These are phyloP conservation scores for Pica pica DNA, from an alignment of 2,113 vertebrate species.

Conservation along the genomic window DNA sequence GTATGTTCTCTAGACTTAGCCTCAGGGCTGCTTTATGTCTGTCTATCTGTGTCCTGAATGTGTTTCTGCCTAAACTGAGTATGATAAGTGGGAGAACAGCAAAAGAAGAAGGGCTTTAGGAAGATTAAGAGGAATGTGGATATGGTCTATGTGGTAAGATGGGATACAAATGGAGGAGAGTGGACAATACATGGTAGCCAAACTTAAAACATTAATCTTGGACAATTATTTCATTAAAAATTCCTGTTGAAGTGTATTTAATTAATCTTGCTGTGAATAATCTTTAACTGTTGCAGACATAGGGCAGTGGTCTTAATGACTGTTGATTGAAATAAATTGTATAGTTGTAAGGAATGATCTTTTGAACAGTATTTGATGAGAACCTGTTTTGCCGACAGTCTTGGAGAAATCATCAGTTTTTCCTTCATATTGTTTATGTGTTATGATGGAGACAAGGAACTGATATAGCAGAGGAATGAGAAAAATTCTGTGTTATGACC, in stretches of 20 bases:
- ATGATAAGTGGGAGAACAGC: neutral
- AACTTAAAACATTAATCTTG: neutral
- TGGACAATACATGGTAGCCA: rapidly evolving
- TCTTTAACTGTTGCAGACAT: neutral
- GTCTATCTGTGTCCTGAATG: neutral
- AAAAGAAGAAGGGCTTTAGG: neutral
- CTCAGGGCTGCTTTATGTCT: neutral
- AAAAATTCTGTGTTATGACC: neutral
- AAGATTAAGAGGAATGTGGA: neutral
- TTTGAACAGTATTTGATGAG: neutral
- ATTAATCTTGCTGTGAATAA: neutral
- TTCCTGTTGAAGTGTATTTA: neutral
- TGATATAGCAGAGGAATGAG: neutral
- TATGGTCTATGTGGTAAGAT: rapidly evolving
- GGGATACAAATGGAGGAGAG: neutral
- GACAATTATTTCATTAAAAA: neutral
- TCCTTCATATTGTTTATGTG: neutral
- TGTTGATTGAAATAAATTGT: neutral
- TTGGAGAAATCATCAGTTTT: neutral
- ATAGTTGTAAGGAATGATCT: neutral
- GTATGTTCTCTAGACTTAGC: neutral
- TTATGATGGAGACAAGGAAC: neutral
- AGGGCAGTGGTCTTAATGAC: neutral
- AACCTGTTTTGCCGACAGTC: neutral
- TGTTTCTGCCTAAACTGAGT: neutral